phyloP scores from a whole-genome alignment of 2,888 invertebrate species.

The Melanostoma mellinum region DNA sequence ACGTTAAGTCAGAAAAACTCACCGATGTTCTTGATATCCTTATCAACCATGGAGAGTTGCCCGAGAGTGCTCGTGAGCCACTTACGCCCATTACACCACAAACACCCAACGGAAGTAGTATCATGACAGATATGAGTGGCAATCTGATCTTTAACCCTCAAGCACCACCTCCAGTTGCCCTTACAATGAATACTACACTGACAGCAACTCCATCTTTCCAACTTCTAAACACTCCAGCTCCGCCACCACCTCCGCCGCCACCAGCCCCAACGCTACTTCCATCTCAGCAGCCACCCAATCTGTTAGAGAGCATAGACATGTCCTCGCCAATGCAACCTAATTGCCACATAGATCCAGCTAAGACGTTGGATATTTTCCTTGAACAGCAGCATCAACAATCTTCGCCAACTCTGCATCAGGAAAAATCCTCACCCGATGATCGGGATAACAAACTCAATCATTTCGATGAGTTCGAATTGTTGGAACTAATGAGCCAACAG shows the following conservation, averaged over 20 bases:
- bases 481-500: constrained; percentile 82
- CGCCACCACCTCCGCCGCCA: constrained; percentile 64
- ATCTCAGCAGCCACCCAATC: constrained; percentile 48
- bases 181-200: constrained; percentile 75
- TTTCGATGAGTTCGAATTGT: constrained; percentile 81
- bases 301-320: constrained; percentile 80
- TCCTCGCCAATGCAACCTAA: constrained; percentile 79
- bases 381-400: constrained; percentile 78
- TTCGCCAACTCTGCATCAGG: constrained; percentile 72
- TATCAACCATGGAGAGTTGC: constrained; percentile 95
- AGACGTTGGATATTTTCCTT: constrained; percentile 80
- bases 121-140: constrained; percentile 75
- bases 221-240: constrained; percentile 74
- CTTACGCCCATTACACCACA: constrained; percentile 83
- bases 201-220: constrained; percentile 58
- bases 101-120: constrained; percentile 77
- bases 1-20: constrained; percentile 81
- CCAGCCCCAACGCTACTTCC: constrained; percentile 60
- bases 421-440: constrained; percentile 72
- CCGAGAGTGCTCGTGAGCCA: constrained; percentile 86
- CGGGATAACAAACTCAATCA: constrained; percentile 78
- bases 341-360: constrained; percentile 78
- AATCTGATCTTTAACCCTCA: constrained; percentile 74
- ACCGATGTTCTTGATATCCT: constrained; percentile 95
- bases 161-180: constrained; percentile 69